Base-by-base conservation (phyloP, 2,797 vertebrate genomes). In the Muraenolepis orangiensis region DNA sequence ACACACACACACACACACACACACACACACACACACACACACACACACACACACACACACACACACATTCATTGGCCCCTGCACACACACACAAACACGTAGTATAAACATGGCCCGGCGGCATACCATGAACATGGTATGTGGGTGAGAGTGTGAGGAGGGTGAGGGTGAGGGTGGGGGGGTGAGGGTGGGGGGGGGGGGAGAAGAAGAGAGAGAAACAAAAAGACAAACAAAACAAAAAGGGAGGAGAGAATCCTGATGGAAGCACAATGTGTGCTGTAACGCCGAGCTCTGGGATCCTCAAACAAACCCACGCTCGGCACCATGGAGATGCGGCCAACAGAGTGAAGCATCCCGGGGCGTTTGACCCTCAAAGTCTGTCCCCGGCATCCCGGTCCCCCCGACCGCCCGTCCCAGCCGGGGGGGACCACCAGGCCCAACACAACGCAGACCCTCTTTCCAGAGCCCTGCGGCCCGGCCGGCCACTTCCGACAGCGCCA, bases 271-370 rank as follows among this genome's bases (percentile, higher is more conserved):
- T 93, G 87, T 71, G 1, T 85, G 92, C 86, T 90, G 90, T 91
- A 93, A 93, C 87, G 0, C 28, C 5, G 42, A 91, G 92, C 86
- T 95, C 96, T 98, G 97, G 96, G 96, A 98, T 98, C 95, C 91
- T 94, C 95, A 98, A 98, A 98, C 93, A 98, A 96, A 96, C 94
- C 89, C 80, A 14, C 78, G 84, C 76, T 80, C 81, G 31, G 94
- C 93, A 91, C 95, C 96, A 96, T 94, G 95, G 94, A 94, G 94
- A 97, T 93, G 89, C 70, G 10, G 90, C 89, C 93, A 89, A 93
- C 91, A 92, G 92, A 95, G 93, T 81, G 89, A 95, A 92, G 91
- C 74, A 93, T 92, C 89, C 93, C 91, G 93, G 91, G 92, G 92
- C 92, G 92, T n/a, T n/a, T 93, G 94, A 95, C 95, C 95, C 95